These are phyloP conservation scores for Huso huso DNA, from an alignment of 2,797 vertebrate genomes.

Conservation along the genomic window DNA sequence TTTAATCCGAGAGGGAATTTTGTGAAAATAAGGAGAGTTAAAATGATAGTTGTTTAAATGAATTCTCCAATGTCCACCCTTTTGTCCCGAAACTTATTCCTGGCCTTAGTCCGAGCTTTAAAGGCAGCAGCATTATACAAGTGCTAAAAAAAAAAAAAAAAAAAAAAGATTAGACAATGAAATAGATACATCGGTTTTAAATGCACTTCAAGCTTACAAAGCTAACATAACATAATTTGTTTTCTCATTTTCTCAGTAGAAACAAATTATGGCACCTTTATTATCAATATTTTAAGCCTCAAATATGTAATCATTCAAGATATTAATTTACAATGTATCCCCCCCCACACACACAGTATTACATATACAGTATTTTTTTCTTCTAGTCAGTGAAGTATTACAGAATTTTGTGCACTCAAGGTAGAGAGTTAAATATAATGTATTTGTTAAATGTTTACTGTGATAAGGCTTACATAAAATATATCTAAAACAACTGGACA, in stretches of 20 bases:
- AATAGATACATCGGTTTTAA: neutral
- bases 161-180: neutral
- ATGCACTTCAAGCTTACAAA: no score
- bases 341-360: no score
- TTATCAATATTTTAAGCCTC: no score
- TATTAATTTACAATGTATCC: no score
- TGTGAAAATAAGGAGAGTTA: conserved; percentile 5
- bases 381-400: neutral
- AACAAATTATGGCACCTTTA: no score
- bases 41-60: conserved; percentile 50
- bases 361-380: neutral
- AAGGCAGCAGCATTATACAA: conserved; percentile 95
- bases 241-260: no score
- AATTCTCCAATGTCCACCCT: conserved; percentile 90
- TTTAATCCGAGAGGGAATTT: conserved; percentile 3
- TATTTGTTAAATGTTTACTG: no score
- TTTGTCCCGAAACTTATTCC: conserved; percentile 95
- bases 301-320: no score
- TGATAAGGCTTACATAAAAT: no score
- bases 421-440: no score
- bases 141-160: conserved; percentile 61
- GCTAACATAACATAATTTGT: no score
- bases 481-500: no score
- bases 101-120: conserved; percentile 95
- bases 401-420: neutral